These are phyloP conservation scores for Thymelicus acteon DNA, from an alignment of 2,888 invertebrate species.

Conservation along the genomic window DNA sequence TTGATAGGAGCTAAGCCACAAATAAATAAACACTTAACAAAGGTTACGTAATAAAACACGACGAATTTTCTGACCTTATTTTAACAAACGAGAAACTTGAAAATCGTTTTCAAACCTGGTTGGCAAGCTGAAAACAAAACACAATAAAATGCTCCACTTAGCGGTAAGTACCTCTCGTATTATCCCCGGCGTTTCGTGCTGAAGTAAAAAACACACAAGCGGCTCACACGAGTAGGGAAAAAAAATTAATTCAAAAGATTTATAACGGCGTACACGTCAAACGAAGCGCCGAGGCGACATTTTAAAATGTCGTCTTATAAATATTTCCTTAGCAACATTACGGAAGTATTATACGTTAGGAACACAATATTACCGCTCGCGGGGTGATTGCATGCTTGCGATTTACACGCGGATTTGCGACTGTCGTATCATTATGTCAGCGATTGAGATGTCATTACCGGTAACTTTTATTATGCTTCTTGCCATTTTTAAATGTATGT, in stretches of 20 bases:
- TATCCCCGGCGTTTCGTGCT: slow-evolving; percentile 25
- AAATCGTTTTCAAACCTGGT: slow-evolving; percentile 14
- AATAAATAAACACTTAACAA: too few species aligned
- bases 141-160: slow-evolving; percentile 29
- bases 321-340: slow-evolving; percentile 32
- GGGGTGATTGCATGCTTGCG: not conserved
- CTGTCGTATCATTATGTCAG: too few species aligned
- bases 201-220: slow-evolving; percentile 33
- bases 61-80: not conserved
- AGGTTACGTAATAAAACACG: not conserved
- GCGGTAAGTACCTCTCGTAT: slow-evolving; percentile 11
- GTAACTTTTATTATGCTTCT: too few species aligned
- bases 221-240: slow-evolving; percentile 13
- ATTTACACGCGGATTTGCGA: too few species aligned
- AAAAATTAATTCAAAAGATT: slow-evolving; percentile 38
- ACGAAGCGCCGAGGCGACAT: slow-evolving; percentile 33
- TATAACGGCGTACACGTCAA: slow-evolving; percentile 36
- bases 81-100: slow-evolving; percentile 6
- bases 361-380: slow-evolving; percentile 19
- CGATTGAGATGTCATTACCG: too few species aligned
- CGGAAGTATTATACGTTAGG: slow-evolving; percentile 26
- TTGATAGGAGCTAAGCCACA: too few species aligned
- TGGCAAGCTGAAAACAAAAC: slow-evolving; percentile 20
- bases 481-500: too few species aligned
- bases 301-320: slow-evolving; percentile 39